phyloP scores from a whole-genome alignment of 2,888 invertebrate genomes.

The Diaperis boleti region DNA sequence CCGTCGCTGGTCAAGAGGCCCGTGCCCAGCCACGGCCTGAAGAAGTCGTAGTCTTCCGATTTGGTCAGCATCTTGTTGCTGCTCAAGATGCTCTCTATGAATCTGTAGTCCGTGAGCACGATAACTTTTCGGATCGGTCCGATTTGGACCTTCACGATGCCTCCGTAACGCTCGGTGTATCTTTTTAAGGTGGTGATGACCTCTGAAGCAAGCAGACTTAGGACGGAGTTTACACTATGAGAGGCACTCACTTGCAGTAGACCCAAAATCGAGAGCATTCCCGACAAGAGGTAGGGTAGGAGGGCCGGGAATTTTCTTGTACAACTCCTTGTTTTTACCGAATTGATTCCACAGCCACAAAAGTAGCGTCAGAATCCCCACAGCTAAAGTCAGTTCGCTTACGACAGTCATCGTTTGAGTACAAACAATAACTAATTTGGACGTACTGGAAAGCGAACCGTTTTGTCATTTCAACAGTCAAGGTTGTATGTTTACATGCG shows the following conservation, averaged over 20 bases:
- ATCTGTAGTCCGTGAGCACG: slow-evolving; percentile 45
- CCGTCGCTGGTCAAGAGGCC: slow-evolving; percentile 62
- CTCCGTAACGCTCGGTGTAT: slow-evolving; percentile 43
- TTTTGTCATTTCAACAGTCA: too few species aligned
- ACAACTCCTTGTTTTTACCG: slow-evolving; percentile 3
- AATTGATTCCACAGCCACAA: not conserved
- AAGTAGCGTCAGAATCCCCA: not conserved
- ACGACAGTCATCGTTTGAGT: not conserved
- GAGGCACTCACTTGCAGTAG: slow-evolving; percentile 1
- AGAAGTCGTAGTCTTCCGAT: slow-evolving; percentile 57
- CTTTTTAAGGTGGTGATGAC: not conserved
- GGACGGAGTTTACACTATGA: too few species aligned
- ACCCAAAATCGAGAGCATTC: slow-evolving; percentile 4
- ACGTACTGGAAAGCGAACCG: too few species aligned
- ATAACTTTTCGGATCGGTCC: not conserved
- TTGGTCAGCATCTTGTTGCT: slow-evolving; percentile 58
- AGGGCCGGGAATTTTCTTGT: slow-evolving; percentile 6
- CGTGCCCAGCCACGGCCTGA: slow-evolving; percentile 61
- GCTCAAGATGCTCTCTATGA: slow-evolving; percentile 55
- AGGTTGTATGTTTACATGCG: too few species aligned
- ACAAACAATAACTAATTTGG: too few species aligned
- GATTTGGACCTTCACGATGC: slow-evolving; percentile 30
- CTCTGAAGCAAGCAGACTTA: too few species aligned
- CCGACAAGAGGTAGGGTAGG: slow-evolving; percentile 10
- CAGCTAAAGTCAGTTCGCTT: not conserved